Evolutionary conservation across 1,140 invertebrate genomes (phyloP).

Genomic region (Anthonomus grandis): DNA sequence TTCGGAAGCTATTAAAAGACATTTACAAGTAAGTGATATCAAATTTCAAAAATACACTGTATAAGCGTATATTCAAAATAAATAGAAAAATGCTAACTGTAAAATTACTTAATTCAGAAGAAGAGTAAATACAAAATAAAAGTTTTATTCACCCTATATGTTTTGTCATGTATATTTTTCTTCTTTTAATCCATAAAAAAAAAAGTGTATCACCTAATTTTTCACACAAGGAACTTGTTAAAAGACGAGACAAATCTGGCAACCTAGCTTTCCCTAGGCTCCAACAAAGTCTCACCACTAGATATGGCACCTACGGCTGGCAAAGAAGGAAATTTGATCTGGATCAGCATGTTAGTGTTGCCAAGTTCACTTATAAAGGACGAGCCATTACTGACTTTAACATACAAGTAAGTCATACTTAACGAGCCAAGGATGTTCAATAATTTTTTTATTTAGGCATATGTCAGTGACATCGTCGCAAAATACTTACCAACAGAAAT

Average conservation of each 20-base stretch:
- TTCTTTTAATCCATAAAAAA: too few species aligned
- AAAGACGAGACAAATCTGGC: conserved; percentile 55
- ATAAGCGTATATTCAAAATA: background rate
- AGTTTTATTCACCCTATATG: too few species aligned
- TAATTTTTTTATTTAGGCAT: conserved; percentile 74
- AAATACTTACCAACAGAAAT: conserved; percentile 66
- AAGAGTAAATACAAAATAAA: too few species aligned
- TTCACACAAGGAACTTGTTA: conserved; percentile 56
- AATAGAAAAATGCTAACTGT: background rate
- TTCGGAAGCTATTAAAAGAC: conserved; percentile 38
- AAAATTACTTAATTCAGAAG: background rate
- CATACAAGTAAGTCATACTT: conserved; percentile 62
- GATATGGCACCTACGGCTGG: conserved; percentile 70
- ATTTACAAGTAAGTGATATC: conserved; percentile 37
- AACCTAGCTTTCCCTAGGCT: conserved; percentile 60
- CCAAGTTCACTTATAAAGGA: conserved; percentile 60
- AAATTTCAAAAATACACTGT: background rate
- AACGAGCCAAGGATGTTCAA: too few species aligned
- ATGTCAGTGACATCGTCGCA: conserved; percentile 72
- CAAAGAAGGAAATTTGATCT: conserved; percentile 59
- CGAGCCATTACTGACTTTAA: conserved; percentile 67
- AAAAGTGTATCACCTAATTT: too few species aligned
- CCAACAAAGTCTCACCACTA: conserved; percentile 56
- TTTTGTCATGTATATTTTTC: too few species aligned
- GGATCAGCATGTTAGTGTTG: conserved; percentile 68